Conservation (phyloP, 2,888 invertebrate genomes). For the Cylindroiulus punctatus region DNA sequence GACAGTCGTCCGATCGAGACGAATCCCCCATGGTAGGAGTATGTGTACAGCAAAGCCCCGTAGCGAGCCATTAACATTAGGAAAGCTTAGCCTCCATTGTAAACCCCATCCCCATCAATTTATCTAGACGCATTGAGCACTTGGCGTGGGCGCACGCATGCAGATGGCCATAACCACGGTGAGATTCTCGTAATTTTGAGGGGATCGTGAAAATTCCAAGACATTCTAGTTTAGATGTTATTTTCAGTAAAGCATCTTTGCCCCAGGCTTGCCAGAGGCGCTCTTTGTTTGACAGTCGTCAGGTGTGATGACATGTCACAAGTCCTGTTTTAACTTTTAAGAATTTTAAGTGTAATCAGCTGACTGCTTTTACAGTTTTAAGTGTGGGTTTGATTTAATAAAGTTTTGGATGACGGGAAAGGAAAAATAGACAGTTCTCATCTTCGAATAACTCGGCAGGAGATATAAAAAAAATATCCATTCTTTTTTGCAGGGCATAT, state of each 20-base stretch:
- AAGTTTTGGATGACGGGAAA: too few species aligned
- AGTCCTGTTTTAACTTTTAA: too few species aligned
- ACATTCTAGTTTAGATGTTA: background rate
- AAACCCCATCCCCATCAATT: conserved; percentile 17
- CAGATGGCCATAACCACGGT: background rate
- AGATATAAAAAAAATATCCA: too few species aligned
- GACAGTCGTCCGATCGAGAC: conserved; percentile 69
- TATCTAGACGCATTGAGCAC: conserved; percentile 39
- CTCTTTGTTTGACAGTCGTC: too few species aligned
- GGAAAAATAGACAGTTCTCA: too few species aligned
- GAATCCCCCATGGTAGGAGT: conserved; percentile 88
- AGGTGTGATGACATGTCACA: too few species aligned
- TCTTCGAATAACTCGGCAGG: too few species aligned
- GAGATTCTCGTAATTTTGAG: background rate
- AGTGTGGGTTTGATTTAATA: too few species aligned
- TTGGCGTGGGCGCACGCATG: background rate
- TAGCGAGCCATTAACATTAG: conserved; percentile 80
- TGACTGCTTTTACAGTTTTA: too few species aligned
- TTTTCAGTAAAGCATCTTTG: background rate
- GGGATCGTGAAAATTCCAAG: background rate
- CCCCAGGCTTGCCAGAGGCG: background rate
- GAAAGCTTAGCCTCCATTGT: conserved; percentile 54
- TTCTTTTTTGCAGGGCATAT: too few species aligned
- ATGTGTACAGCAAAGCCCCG: conserved; percentile 91
- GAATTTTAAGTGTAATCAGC: too few species aligned